Percentiles rank a stretch among this genome's conserved stretches.
Evolutionary conservation across 2,888 invertebrate species (phyloP).

Genomic region (Glaucopsyche alexis): DNA sequence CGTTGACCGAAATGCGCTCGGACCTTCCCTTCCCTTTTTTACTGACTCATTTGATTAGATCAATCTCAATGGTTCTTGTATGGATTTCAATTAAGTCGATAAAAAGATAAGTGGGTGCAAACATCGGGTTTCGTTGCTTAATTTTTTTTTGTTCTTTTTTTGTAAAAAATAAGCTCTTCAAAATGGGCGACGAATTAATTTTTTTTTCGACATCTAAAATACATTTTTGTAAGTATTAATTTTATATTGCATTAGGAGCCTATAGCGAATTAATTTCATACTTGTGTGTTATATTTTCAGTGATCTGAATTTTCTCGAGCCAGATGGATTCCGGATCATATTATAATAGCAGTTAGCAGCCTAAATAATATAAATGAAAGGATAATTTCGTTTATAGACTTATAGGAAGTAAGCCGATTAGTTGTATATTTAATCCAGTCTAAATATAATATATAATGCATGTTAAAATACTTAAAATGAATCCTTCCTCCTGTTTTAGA

Average conservation of each 20-base stretch:
- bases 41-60: slow-evolving; percentile 74
- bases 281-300: no score
- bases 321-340: no score
- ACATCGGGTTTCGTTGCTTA: slow-evolving; percentile 48
- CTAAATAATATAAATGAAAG: no score
- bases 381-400: no score
- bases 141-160: slow-evolving; percentile 38
- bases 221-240: slow-evolving; percentile 18
- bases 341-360: no score
- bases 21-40: slow-evolving; percentile 70
- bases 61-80: slow-evolving; percentile 75
- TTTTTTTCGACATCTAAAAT: not conserved
- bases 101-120: slow-evolving; percentile 67
- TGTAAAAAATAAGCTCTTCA: slow-evolving; percentile 10
- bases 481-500: not conserved
- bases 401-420: no score
- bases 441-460: no score
- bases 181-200: not conserved
- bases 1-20: slow-evolving; percentile 66
- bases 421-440: no score
- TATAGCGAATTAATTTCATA: no score
- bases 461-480: not conserved
- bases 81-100: slow-evolving; percentile 72
- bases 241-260: not conserved
- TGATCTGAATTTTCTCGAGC: no score